Evolutionary conservation across 2,797 vertebrate species (phyloP).

Genomic region (Hyperoplus lanceolatus): DNA sequence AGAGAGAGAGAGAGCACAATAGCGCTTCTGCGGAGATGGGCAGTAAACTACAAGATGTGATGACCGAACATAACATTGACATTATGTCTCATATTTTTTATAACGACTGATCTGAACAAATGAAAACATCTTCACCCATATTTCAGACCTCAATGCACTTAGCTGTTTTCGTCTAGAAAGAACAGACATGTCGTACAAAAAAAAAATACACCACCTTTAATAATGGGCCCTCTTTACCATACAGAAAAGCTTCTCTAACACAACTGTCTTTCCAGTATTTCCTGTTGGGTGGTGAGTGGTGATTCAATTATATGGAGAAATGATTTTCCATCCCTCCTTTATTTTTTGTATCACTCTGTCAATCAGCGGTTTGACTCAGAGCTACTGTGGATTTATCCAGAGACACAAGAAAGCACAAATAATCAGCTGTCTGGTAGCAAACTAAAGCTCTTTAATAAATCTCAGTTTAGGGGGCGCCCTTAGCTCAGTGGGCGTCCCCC

Average conservation of each 20-base stretch:
- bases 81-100: slow-evolving; percentile 24
- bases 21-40: slow-evolving; percentile 20
- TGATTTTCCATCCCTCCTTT: too few relatives aligned
- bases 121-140: neutral
- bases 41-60: slow-evolving; percentile 43
- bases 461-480: too few relatives aligned
- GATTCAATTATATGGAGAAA: neutral
- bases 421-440: too few relatives aligned
- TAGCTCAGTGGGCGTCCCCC: too few relatives aligned
- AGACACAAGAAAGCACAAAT: too few relatives aligned
- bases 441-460: too few relatives aligned
- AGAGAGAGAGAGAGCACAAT: slow-evolving; percentile 38
- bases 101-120: slow-evolving; percentile 14
- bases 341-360: too few relatives aligned
- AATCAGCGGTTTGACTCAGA: too few relatives aligned
- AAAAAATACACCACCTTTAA: neutral
- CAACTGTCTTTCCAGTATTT: neutral
- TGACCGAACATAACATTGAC: slow-evolving; percentile 33
- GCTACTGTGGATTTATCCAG: too few relatives aligned
- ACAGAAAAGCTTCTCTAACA: neutral
- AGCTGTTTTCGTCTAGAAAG: neutral
- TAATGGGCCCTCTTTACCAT: neutral
- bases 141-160: neutral
- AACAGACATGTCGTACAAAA: neutral
- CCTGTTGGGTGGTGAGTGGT: neutral